Evolutionary conservation across 1,140 invertebrate genomes (phyloP), one percentile per base, ranked within the genome.

Genomic region (Dendrolimus kikuchii): DNA sequence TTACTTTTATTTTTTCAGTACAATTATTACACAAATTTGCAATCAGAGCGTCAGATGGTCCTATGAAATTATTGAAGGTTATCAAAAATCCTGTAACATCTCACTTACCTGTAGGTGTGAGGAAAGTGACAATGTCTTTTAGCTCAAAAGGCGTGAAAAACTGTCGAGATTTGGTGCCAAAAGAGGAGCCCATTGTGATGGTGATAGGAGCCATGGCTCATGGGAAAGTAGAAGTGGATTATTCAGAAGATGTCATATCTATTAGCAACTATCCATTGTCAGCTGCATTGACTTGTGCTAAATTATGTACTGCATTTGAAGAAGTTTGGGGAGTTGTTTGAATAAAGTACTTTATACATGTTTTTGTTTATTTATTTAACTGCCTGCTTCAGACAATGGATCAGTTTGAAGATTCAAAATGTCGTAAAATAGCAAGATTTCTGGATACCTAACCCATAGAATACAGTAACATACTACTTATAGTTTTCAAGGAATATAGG

Each of bases 131-230:
- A 0, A 99, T 96, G 87, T 98, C 97, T 36, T 99, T 96, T 82
- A 94, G 92, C 67, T 92, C 96, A 0, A 92, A 93, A 57, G 90
- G 94, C 65, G 87, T 96, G 2, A 79, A 93, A 45, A 93, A 95
- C 72, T 92, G 94, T 43, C 81, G 90, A 53, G 95, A 98, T 48
- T 73, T 99, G 7, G 95, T 98, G 7, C 94, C 95, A 5, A 81
- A 88, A 38, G 94, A 97, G 66, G 91, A 93, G 54, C 96, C 97
- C 8, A 91, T 99, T 57, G 97, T 94, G 0, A 88, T 99, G 59
- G 93, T 99, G 5, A 89, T 99, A 61, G 99, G 98, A 45, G 97
- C 98, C 4, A 99, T 99, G 93, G 98, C 98, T 5, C 97, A 98
- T 88, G 99, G 98, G 54, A 95, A 94, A 89, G 90, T 99, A 5